Conservation (phyloP, 2,113 vertebrate genomes). For the Chloropsis cyanopogon region DNA sequence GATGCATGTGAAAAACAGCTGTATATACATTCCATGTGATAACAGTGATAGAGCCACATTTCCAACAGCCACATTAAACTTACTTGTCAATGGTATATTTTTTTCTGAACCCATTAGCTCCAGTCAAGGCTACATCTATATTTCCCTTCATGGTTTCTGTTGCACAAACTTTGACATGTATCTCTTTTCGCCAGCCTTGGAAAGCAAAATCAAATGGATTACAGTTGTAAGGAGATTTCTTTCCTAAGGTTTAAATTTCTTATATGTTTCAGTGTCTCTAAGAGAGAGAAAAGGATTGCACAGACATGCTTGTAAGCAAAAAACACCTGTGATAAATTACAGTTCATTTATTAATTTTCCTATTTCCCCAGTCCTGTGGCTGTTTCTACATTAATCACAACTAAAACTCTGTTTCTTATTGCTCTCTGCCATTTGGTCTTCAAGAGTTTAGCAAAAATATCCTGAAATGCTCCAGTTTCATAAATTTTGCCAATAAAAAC, state of each 20-base stretch:
- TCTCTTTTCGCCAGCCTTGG: conserved; percentile 58
- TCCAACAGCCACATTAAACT: background rate
- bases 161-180: conserved; percentile 35
- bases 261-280: background rate
- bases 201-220: background rate
- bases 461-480: background rate
- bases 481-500: background rate
- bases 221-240: background rate
- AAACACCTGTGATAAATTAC: background rate
- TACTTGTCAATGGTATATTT: conserved; percentile 44
- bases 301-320: background rate
- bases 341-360: background rate
- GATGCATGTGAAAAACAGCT: background rate
- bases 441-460: background rate
- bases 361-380: background rate
- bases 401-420: background rate
- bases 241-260: background rate
- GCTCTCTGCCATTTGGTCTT: background rate
- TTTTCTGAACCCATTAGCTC: conserved; percentile 35
- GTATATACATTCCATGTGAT: background rate
- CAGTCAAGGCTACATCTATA: conserved; percentile 58
- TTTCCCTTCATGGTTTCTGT: conserved; percentile 13
- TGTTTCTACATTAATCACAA: background rate
- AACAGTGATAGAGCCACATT: background rate
- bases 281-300: background rate